Evolutionary conservation across 2,113 vertebrate species (phyloP).

Genomic region (Bos indicus): DNA sequence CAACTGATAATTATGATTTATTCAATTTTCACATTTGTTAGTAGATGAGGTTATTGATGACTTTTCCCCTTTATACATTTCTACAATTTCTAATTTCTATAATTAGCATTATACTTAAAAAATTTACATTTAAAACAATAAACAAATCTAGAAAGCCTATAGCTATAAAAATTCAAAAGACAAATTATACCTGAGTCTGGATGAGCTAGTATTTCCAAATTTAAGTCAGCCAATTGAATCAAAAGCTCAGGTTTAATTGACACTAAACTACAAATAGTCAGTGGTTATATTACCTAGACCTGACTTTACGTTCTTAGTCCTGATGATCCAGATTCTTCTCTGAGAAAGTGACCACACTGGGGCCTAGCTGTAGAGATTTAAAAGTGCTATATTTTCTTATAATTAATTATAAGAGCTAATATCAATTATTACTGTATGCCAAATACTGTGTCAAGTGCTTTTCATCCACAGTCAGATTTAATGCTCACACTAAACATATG

Average conservation of each 20-base stretch:
- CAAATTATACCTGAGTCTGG: neutral
- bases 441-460: neutral
- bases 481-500: neutral
- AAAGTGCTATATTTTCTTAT: neutral
- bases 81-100: neutral
- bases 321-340: neutral
- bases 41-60: neutral
- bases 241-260: neutral
- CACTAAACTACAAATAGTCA: neutral
- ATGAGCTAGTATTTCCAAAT: neutral
- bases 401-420: neutral
- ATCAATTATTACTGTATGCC: neutral
- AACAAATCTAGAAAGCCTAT: neutral
- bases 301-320: neutral
- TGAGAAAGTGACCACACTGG: neutral
- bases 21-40: neutral
- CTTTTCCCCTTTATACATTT: neutral
- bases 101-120: neutral
- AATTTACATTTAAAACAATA: neutral
- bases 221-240: neutral
- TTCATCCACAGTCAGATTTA: neutral
- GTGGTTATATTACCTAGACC: neutral
- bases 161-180: neutral
- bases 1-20: neutral
- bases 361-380: neutral